Evolutionary conservation across 2,113 vertebrate genomes (phyloP).

Genomic region (Hymenochirus boettgeri): DNA sequence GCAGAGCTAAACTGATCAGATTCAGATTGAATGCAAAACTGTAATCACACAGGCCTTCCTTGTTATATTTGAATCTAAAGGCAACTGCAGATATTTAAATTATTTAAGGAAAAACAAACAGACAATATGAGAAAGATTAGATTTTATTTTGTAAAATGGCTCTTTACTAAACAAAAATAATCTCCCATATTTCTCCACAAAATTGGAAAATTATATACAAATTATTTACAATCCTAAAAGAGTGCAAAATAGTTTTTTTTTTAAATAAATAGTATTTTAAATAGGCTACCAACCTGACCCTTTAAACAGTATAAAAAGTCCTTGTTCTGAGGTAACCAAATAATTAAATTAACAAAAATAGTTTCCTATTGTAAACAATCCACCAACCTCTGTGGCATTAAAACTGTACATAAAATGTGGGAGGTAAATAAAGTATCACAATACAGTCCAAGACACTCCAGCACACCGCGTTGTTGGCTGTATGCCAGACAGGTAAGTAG

Average conservation of each 20-base stretch:
- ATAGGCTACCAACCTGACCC: slow-evolving; percentile 24
- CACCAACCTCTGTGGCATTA: not conserved
- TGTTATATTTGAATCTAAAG: too few species aligned
- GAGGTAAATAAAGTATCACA: too few species aligned
- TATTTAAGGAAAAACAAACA: not conserved
- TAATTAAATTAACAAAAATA: slow-evolving; percentile 33
- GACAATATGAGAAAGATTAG: not conserved
- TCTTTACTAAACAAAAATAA: slow-evolving; percentile 8
- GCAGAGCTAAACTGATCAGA: too few species aligned
- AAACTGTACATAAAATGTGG: too few species aligned
- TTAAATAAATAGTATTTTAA: slow-evolving; percentile 44
- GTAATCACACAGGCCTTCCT: too few species aligned
- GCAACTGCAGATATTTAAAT: too few species aligned
- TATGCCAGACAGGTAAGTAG: not conserved
- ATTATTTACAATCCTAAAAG: not conserved
- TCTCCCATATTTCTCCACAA: slow-evolving; percentile 3
- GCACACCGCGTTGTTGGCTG: too few species aligned
- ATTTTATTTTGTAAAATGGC: slow-evolving; percentile 26
- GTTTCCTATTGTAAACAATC: slow-evolving; percentile 22
- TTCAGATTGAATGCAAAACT: too few species aligned
- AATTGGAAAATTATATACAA: not conserved
- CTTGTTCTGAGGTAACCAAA: too few species aligned
- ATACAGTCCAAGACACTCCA: too few species aligned
- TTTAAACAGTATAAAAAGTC: slow-evolving; percentile 25
- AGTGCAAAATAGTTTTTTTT: not conserved